Percentiles rank a stretch among this genome's conserved stretches.
phyloP scores from a whole-genome alignment of 2,888 invertebrate species.

The Caenorhabditis sp. region DNA sequence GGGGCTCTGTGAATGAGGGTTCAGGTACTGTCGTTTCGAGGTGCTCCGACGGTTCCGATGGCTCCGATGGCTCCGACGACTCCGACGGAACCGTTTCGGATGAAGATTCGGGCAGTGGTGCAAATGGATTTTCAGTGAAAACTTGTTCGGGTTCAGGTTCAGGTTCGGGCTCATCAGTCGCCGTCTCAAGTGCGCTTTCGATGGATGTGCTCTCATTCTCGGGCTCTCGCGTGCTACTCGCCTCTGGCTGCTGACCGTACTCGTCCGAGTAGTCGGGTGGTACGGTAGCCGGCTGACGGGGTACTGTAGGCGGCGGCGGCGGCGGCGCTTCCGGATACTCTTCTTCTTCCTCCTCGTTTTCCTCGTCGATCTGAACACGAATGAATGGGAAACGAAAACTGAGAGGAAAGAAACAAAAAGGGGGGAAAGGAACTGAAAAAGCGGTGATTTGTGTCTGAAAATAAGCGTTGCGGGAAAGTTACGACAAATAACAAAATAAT shows the following conservation, averaged over 20 bases:
- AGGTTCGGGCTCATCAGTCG: neutral
- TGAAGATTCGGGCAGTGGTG: neutral
- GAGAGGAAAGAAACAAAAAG: neutral
- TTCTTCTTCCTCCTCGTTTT: constrained; percentile 40
- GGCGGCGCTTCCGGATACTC: constrained; percentile 20
- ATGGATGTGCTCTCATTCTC: neutral
- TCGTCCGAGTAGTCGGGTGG: constrained; percentile 41
- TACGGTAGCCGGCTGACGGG: constrained; percentile 15
- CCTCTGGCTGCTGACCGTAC: constrained; percentile 36
- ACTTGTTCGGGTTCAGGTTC: constrained; percentile 12
- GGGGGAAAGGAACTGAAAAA: neutral
- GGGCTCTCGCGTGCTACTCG: constrained; percentile 14
- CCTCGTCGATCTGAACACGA: constrained; percentile 59
- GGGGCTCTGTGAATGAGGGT: neutral
- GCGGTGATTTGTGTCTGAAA: neutral
- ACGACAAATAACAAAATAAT: neutral
- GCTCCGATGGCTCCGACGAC: too few relatives aligned
- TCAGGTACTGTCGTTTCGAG: neutral
- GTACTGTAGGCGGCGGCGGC: constrained; percentile 12
- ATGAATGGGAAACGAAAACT: constrained; percentile 6
- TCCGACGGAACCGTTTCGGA: too few relatives aligned
- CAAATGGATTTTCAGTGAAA: too few relatives aligned
- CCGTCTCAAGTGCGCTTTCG: neutral
- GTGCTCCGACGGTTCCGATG: too few relatives aligned
- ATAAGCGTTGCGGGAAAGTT: neutral